phyloP scores from a whole-genome alignment of 1,140 invertebrate species.

The Phortica variegata region DNA sequence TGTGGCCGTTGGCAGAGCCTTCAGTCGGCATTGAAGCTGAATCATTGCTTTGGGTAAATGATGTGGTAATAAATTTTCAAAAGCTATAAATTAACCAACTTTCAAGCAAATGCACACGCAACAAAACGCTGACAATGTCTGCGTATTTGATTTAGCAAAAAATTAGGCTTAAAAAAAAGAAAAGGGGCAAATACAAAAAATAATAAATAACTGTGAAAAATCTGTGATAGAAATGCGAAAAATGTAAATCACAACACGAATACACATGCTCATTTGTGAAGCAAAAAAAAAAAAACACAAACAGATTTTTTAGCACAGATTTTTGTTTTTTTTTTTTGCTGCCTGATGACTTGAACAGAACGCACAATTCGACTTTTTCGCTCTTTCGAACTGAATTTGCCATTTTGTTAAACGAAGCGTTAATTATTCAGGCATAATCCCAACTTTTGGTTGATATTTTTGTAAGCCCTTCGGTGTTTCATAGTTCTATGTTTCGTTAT shows the following conservation, averaged over 20 bases:
- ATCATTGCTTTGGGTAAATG: constrained; percentile 14
- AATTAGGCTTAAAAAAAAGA: constrained; percentile 20
- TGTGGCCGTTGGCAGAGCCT: constrained; percentile 11
- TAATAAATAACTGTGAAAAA: constrained; percentile 13
- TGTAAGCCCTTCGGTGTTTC: constrained; percentile 2
- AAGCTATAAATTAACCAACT: constrained; percentile 39
- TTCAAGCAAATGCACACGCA: too few relatives aligned
- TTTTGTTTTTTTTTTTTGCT: too few relatives aligned
- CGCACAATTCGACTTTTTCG: constrained; percentile 6
- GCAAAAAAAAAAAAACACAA: too few relatives aligned
- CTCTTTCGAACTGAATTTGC: background rate
- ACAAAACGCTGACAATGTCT: too few relatives aligned
- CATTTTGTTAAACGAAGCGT: constrained; percentile 34
- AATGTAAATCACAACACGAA: constrained; percentile 38
- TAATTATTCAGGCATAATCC: constrained; percentile 37
- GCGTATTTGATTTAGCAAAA: too few relatives aligned
- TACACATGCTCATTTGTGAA: too few relatives aligned
- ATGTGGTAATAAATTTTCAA: constrained; percentile 31
- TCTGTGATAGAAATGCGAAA: constrained; percentile 18
- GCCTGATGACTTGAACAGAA: constrained; percentile 28
- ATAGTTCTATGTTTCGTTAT: constrained; percentile 44
- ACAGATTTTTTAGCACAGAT: too few relatives aligned
- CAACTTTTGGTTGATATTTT: constrained; percentile 28
- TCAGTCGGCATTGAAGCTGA: constrained; percentile 15
- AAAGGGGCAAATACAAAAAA: constrained; percentile 5